Conservation (phyloP, 2,888 invertebrate species). For the Volucella zonaria region DNA sequence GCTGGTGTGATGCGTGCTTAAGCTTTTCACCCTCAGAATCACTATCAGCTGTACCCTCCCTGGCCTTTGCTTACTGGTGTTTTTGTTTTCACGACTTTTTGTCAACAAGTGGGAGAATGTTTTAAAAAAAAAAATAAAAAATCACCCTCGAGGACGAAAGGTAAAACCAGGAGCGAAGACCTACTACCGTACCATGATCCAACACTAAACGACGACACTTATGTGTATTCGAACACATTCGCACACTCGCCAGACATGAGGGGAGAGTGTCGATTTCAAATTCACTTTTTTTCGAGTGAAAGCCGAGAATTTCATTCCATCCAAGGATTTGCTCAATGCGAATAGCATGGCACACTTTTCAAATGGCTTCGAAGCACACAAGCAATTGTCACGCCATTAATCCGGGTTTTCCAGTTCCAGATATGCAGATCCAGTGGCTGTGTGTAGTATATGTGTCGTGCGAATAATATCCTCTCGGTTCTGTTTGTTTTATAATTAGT, state of each 20-base stretch:
- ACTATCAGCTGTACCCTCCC: conserved; percentile 53
- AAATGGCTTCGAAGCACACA: conserved; percentile 28
- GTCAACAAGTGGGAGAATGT: conserved; percentile 69
- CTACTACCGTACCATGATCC: conserved; percentile 17
- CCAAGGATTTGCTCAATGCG: conserved; percentile 36
- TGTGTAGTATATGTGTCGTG: conserved; percentile 23
- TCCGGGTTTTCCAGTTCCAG: conserved; percentile 44
- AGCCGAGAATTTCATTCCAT: background rate
- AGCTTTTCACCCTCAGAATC: conserved; percentile 67
- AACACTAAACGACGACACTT: conserved; percentile 45
- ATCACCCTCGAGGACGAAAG: conserved; percentile 45
- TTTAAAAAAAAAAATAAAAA: conserved; percentile 35
- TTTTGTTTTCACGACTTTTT: conserved; percentile 47
- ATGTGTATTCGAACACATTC: conserved; percentile 54
- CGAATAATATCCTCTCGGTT: conserved; percentile 45
- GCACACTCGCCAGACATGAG: background rate
- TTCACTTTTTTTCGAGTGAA: background rate
- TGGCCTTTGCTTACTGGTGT: conserved; percentile 27
- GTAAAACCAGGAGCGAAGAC: conserved; percentile 45
- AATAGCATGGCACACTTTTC: conserved; percentile 47
- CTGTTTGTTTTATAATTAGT: conserved; percentile 71
- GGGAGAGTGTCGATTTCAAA: conserved; percentile 57
- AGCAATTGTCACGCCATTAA: conserved; percentile 64
- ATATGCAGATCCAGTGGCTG: conserved; percentile 52
- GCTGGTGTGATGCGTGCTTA: conserved; percentile 67